phyloP scores from a whole-genome alignment of 2,113 vertebrate species.

The Emydura subglobosa region DNA sequence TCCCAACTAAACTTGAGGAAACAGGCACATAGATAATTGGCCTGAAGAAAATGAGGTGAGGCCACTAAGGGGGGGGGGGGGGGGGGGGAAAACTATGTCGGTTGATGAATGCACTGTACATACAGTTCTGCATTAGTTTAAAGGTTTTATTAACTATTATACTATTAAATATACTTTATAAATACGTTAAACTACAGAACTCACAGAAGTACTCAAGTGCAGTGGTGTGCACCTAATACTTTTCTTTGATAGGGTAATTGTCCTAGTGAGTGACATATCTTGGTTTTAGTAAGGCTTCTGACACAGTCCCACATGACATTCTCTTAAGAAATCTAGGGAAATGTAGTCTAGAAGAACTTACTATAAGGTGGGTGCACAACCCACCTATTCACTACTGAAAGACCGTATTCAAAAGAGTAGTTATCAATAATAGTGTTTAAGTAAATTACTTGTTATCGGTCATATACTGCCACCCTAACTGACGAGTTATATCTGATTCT shows the following conservation, averaged over 20 bases:
- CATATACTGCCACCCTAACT: not conserved
- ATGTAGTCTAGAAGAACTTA: not conserved
- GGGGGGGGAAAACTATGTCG: too few relatives aligned
- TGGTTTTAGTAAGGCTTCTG: not conserved
- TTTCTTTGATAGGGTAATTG: not conserved
- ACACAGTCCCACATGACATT: not conserved
- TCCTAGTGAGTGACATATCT: not conserved
- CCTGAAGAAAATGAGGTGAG: constrained; percentile 11
- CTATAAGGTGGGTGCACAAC: not conserved
- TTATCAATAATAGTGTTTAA: not conserved
- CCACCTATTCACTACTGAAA: not conserved
- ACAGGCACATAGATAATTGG: not conserved
- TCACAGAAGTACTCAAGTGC: constrained; percentile 1
- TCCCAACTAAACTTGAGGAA: constrained; percentile 3
- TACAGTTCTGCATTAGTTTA: not conserved
- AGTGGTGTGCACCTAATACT: not conserved
- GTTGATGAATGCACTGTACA: fast-evolving
- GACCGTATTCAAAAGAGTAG: not conserved
- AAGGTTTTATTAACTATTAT: not conserved
- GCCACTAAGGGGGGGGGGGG: not conserved
- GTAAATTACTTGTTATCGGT: not conserved
- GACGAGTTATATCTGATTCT: not conserved
- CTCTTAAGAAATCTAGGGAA: not conserved
- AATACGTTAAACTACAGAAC: not conserved
- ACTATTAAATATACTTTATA: not conserved